Evolutionary conservation across 1,140 invertebrate genomes (phyloP).

Genomic region (Zaprionus taronus): DNA sequence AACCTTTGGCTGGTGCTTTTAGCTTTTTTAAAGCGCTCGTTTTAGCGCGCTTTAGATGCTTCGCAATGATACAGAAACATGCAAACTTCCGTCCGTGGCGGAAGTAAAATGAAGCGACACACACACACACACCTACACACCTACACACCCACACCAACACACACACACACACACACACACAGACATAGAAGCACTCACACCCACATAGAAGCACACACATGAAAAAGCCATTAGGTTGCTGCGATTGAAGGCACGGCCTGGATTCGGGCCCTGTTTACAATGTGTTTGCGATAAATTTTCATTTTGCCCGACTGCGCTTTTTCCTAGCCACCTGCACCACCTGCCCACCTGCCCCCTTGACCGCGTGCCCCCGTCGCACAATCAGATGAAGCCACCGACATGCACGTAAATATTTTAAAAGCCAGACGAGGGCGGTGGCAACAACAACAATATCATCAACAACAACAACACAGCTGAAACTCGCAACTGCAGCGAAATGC

Average conservation of each 20-base stretch:
- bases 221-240: constrained; percentile 64
- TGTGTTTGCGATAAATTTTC: constrained; percentile 79
- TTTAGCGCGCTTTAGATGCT: constrained; percentile 79
- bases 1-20: constrained; percentile 33
- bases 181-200: neutral
- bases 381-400: constrained; percentile 70
- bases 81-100: constrained; percentile 72
- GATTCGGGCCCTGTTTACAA: constrained; percentile 50
- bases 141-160: neutral
- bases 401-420: constrained; percentile 74
- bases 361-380: neutral
- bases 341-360: no score
- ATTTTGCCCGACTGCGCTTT: constrained; percentile 75
- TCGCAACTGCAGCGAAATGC: constrained; percentile 13
- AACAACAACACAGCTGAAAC: neutral
- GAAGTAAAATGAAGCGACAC: constrained; percentile 59
- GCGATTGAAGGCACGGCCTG: constrained; percentile 38
- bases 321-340: constrained; percentile 8
- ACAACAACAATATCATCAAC: neutral
- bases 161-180: constrained; percentile 33
- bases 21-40: constrained; percentile 57
- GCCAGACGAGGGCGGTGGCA: constrained; percentile 33
- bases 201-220: constrained; percentile 41
- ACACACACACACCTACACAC: neutral
- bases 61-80: constrained; percentile 77